These are phyloP conservation scores for Chrysochloris asiatica DNA, from an alignment of 2,113 vertebrate species.

Conservation along the genomic window DNA sequence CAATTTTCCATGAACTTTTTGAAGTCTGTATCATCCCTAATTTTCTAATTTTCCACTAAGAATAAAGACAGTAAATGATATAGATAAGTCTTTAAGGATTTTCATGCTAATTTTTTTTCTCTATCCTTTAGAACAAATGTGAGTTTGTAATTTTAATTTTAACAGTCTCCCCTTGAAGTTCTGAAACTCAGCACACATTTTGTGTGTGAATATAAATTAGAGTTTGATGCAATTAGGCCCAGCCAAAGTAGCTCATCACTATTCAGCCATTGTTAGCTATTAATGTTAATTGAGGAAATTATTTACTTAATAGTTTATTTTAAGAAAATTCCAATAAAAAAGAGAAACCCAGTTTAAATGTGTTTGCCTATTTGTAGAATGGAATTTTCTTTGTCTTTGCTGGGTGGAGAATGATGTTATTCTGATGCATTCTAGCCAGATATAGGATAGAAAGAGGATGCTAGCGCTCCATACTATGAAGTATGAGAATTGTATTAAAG, in stretches of 20 bases:
- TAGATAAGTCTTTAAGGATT: background rate
- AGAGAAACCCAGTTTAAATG: background rate
- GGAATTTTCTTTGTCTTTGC: background rate
- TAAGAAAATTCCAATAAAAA: background rate
- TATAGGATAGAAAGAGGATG: background rate
- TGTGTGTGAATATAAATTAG: background rate
- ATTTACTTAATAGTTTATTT: no score
- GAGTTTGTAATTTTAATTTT: background rate
- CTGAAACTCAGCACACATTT: background rate
- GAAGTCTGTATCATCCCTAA: background rate
- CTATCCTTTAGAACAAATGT: background rate
- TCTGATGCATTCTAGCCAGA: background rate
- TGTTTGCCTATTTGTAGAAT: background rate
- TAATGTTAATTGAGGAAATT: background rate
- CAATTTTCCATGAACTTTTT: no score
- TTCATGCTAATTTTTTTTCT: background rate
- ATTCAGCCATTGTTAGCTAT: background rate
- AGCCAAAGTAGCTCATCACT: background rate
- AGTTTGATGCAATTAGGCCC: background rate
- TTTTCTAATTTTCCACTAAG: background rate
- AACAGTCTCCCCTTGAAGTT: background rate
- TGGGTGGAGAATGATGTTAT: background rate
- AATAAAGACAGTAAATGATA: background rate
- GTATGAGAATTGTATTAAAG: no score
- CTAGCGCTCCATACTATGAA: background rate